These are phyloP conservation scores for Ispidina lecontei DNA, from an alignment of 2,797 vertebrate species.

Conservation along the genomic window DNA sequence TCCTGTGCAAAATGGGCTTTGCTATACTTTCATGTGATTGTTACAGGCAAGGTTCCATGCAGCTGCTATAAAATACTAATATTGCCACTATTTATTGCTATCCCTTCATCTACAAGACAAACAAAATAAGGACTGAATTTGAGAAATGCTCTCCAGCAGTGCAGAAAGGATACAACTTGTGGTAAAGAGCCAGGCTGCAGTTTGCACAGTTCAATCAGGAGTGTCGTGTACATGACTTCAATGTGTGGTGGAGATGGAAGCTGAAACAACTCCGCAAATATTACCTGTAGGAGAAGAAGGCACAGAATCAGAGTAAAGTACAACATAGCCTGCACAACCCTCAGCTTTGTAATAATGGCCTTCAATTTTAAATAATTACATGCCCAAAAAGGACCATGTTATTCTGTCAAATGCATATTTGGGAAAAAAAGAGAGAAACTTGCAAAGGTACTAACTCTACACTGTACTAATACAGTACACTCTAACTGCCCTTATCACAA, in stretches of 20 bases:
- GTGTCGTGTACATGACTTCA: constrained; percentile 95
- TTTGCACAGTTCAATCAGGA: constrained; percentile 97
- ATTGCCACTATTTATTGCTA: background rate
- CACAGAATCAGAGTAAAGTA: background rate
- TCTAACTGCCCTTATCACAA: background rate
- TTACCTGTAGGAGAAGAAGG: constrained; percentile 80
- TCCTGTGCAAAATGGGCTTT: background rate
- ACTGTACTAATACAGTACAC: background rate
- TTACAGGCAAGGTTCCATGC: background rate
- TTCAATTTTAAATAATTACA: background rate
- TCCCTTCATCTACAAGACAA: background rate
- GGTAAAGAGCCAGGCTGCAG: constrained; percentile 97
- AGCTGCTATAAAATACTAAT: background rate
- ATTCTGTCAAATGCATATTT: background rate
- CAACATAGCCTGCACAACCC: accelerated
- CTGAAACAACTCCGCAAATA: constrained; percentile 94
- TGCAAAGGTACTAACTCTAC: background rate
- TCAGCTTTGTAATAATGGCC: background rate
- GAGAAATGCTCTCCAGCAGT: background rate
- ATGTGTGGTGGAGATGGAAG: constrained; percentile 91
- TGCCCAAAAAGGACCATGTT: background rate
- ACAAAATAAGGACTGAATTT: background rate
- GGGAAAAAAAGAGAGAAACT: background rate
- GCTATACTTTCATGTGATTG: background rate
- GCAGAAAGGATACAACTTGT: constrained; percentile 94